Evolutionary conservation across 2,113 vertebrate genomes (phyloP).

Genomic region (zebrafish (Danio rerio)): DNA sequence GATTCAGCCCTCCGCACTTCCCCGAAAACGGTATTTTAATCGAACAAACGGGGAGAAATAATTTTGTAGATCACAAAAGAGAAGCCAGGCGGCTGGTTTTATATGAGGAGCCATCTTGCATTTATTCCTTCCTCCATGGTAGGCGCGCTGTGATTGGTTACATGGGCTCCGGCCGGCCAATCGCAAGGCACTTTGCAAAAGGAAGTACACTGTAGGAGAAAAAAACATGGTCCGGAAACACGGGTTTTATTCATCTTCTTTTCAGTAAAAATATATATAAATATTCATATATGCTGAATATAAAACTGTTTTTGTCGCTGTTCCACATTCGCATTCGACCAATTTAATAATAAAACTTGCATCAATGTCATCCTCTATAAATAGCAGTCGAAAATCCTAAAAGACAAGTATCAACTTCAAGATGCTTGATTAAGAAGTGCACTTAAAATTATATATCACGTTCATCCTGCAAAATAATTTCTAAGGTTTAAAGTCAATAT

Average conservation of each 20-base stretch:
- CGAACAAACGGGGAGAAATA: slow-evolving; percentile 79
- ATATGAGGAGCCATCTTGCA: slow-evolving; percentile 99
- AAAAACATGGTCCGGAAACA: slow-evolving; percentile 49
- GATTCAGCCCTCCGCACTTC: slow-evolving; percentile 71
- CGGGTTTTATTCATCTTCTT: neutral
- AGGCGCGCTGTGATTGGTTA: slow-evolving; percentile 88
- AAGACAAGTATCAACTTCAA: too few relatives aligned
- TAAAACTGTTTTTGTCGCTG: too few relatives aligned
- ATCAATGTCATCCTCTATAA: too few relatives aligned
- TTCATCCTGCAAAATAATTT: too few relatives aligned
- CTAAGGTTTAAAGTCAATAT: too few relatives aligned
- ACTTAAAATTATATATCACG: too few relatives aligned
- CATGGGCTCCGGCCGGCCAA: slow-evolving; percentile 75
- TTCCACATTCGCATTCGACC: too few relatives aligned
- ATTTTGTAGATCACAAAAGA: slow-evolving; percentile 81
- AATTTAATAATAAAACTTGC: too few relatives aligned
- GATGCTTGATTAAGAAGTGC: too few relatives aligned
- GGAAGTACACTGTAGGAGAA: slow-evolving; percentile 51
- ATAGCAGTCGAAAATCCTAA: too few relatives aligned
- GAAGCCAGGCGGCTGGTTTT: slow-evolving; percentile 90
- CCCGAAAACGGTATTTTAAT: slow-evolving; percentile 73
- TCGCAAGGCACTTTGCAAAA: slow-evolving; percentile 67
- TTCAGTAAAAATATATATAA: neutral
- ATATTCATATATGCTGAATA: too few relatives aligned
- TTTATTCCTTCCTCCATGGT: slow-evolving; percentile 95